Conservation (phyloP, 2,797 vertebrate species). For the Rhabdophis nuchalis region DNA sequence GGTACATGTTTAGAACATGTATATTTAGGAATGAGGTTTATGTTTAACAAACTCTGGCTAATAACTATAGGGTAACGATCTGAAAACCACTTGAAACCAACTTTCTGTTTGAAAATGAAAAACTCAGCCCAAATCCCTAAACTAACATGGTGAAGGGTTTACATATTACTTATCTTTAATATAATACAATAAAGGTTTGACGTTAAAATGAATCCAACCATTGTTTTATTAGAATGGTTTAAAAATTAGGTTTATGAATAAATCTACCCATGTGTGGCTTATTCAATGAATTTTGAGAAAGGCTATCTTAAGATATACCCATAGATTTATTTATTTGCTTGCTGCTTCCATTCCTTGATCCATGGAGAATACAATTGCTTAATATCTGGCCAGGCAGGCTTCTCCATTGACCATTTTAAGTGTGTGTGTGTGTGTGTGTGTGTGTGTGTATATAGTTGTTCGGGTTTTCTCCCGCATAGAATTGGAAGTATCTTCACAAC, state of each 20-base stretch:
- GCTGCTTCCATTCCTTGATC: not conserved
- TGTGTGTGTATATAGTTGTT: too few relatives aligned
- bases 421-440: too few relatives aligned
- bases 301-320: not conserved
- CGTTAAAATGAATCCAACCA: not conserved
- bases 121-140: not conserved
- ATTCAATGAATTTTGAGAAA: not conserved
- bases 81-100: not conserved
- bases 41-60: not conserved
- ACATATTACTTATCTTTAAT: not conserved
- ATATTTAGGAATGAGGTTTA: not conserved
- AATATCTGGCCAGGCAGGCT: not conserved
- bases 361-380: conserved; percentile 2
- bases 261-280: not conserved
- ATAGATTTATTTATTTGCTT: not conserved
- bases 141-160: not conserved
- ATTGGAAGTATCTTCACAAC: too few relatives aligned
- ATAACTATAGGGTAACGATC: not conserved
- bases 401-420: not conserved
- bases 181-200: not conserved
- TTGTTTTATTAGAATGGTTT: not conserved
- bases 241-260: not conserved
- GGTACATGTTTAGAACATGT: not conserved
- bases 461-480: too few relatives aligned
- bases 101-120: not conserved